phyloP scores from a whole-genome alignment of 2,888 invertebrate genomes.

The Pristionchus fissidentatus region DNA sequence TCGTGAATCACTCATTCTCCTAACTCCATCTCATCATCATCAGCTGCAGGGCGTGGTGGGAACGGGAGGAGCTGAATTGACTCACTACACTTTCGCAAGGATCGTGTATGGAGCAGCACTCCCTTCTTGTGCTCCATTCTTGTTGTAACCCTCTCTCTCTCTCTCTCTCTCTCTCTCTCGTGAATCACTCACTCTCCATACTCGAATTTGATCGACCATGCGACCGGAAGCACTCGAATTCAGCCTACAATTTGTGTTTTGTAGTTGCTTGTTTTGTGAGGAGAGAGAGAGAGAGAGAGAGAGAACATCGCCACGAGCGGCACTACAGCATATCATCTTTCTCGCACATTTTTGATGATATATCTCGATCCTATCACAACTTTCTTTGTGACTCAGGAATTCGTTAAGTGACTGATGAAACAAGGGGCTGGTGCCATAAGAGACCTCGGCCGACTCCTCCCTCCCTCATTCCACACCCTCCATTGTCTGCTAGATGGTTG shows the following conservation, averaged over 20 bases:
- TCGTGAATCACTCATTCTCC: too few species aligned
- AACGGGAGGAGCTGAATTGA: neutral
- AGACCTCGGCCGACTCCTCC: slow-evolving; percentile 4
- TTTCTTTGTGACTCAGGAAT: slow-evolving; percentile 27
- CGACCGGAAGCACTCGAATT: neutral
- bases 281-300: neutral
- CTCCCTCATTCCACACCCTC: slow-evolving; percentile 21
- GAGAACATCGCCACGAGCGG: too few species aligned
- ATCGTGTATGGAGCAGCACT: slow-evolving; percentile 9
- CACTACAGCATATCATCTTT: too few species aligned
- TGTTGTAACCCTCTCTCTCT: neutral
- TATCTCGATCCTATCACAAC: too few species aligned
- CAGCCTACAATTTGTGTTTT: too few species aligned
- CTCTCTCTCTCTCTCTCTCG: neutral
- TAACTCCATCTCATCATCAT: neutral
- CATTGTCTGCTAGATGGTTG: slow-evolving; percentile 19
- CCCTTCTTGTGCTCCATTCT: neutral
- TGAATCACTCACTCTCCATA: neutral
- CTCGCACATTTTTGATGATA: too few species aligned
- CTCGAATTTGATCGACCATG: neutral
- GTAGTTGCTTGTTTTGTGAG: neutral
- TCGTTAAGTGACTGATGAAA: slow-evolving; percentile 38
- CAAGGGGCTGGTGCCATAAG: neutral
- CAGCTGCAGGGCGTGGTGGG: slow-evolving; percentile 24
- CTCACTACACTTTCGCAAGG: slow-evolving; percentile 39